Base-by-base conservation (phyloP, 1,140 invertebrate genomes). In the Odontomachus brunneus region DNA sequence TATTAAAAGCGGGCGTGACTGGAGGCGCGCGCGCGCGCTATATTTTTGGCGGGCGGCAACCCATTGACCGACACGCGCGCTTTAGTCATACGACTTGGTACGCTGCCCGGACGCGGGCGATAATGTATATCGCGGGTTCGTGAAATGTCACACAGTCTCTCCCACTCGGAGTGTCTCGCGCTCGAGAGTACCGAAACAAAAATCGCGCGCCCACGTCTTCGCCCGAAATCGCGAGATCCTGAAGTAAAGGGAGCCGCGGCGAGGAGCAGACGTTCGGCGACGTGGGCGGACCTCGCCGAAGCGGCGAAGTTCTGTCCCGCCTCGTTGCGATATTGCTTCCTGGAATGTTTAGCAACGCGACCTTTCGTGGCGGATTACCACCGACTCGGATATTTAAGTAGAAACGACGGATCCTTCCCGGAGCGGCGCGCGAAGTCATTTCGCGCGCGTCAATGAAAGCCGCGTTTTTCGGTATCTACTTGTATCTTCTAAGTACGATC, bases 101-200 rank as follows among this genome's bases (percentile, higher is more conserved):
- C 53, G 49, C 9, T 65, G 59, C 59, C 75, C 63, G 51, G 3
- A 67, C 66, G 80, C 82, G 83, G 76, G 84, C 71, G 76, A 85
- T 59, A 83, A 85, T 55, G 72, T 85, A 53, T 76, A 53, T 76
- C 84, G 71, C 63, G 17, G 49, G 53, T 73, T 85, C 84, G 57
- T 53, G 71, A 86, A 86, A 85, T 86, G 84, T 85, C 84, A 86
- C n/a, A n/a, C n/a, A n/a, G n/a, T n/a, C n/a, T n/a, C n/a, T n/a
- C n/a, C n/a, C n/a, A n/a, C n/a, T n/a, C n/a, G n/a, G n/a, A n/a
- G n/a, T n/a, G n/a, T n/a, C n/a, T n/a, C n/a, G n/a, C n/a, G n/a
- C n/a, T n/a, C n/a, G n/a, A n/a, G n/a, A n/a, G n/a, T n/a, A n/a
- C n/a, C n/a, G n/a, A n/a, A n/a, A 19, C 33, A 71, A 49, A 44